Base-by-base conservation (phyloP, 1,140 invertebrate species). In the Littorina saxatilis region DNA sequence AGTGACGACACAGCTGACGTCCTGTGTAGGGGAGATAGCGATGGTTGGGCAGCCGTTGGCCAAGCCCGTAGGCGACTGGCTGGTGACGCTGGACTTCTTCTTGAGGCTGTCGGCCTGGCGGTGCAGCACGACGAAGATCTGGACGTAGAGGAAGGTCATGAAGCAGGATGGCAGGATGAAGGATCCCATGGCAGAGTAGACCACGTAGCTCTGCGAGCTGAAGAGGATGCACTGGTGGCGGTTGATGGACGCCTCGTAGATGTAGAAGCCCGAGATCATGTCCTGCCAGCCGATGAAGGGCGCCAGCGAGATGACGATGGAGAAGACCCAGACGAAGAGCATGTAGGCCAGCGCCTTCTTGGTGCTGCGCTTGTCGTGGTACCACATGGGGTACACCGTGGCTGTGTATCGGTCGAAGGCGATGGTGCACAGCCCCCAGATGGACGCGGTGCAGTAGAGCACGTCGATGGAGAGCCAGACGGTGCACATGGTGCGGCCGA, bases 151-250 rank as follows among this genome's bases (percentile, higher is more conserved):
- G 94, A 99, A 98, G 74, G 98, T 93, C 96, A 99, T 99, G 50
- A 99, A 96, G 85, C 98, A 95, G 95, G 98, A 98, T 17, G 98
- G 98, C 87, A 99, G 96, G 92, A 98, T 98, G 94, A 99, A 99
- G 74, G 97, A 98, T 13, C 98, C 97, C 35, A 98, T 94, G 1
- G 98, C 97, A 5, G 97, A 98, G 93, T 97, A 99, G 72, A 99
- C 93, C 86, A 99, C 98, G 93, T 99, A 99, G 32, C 96, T 96
- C 75, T 95, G 95, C 17, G 87, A 89, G 58, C 88, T 83, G 85
- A 92, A 93, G 43, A 93, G 84, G 29, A 91, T 85, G 83, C 92
- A 93, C 29, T 92, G 82, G 68, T 91, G 88, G 15, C 87, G 86
- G 37, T 88, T 87, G 35, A 88, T 86, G 11, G 29, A 37, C n/a